phyloP scores from a whole-genome alignment of 1,140 invertebrate genomes.

The Copidosoma floridanum region DNA sequence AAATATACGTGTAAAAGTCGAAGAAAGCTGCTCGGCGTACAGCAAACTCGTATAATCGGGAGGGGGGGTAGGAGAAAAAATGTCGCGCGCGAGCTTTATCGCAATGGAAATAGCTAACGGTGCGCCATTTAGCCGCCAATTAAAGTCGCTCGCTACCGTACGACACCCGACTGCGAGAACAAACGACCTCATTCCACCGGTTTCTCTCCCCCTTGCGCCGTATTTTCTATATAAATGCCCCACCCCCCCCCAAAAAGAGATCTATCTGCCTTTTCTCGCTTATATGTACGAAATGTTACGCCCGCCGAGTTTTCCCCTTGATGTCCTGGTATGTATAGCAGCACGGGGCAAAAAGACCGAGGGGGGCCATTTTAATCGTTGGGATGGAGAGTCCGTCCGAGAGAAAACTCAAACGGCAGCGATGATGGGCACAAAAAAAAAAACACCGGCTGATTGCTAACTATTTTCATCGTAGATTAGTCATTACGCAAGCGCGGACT shows the following conservation, averaged over 20 bases:
- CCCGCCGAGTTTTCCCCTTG: background rate
- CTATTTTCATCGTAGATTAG: no score
- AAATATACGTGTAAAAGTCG: no score
- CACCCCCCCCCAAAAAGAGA: constrained; percentile 9
- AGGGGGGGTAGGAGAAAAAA: constrained; percentile 24
- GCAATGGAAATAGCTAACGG: constrained; percentile 54
- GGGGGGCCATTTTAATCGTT: constrained; percentile 19
- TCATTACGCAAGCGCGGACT: no score
- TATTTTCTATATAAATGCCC: no score
- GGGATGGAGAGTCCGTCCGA: background rate
- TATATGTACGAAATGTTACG: constrained; percentile 23
- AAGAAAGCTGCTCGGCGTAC: constrained; percentile 23
- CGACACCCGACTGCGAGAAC: no score
- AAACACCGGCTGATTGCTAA: no score
- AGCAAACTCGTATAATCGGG: constrained; percentile 21
- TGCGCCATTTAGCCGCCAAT: constrained; percentile 48
- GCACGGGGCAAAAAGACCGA: background rate
- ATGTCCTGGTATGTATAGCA: background rate
- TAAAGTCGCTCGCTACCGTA: constrained; percentile 37
- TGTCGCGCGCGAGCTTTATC: constrained; percentile 47
- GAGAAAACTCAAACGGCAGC: background rate
- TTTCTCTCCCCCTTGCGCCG: constrained; percentile 24
- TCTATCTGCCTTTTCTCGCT: constrained; percentile 3
- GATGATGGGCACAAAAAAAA: background rate
- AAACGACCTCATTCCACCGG: constrained; percentile 48